Evolutionary conservation across 2,113 vertebrate species (phyloP).

Genomic region (Leptobrachium ailaonicum): DNA sequence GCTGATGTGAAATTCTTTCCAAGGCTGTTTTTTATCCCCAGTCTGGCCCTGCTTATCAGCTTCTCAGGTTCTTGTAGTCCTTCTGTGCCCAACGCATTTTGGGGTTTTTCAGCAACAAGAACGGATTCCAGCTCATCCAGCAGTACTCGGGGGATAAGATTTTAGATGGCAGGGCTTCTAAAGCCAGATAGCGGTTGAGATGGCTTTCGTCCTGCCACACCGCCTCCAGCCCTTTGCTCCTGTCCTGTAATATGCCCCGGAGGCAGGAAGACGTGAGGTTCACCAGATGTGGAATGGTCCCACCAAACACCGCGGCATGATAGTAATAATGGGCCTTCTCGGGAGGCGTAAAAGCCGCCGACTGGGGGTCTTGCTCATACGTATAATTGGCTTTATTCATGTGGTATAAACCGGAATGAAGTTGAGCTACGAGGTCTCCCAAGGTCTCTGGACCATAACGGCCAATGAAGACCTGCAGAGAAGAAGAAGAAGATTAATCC

Average conservation of each 20-base stretch:
- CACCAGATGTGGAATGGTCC: conserved; percentile 62
- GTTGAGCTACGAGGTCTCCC: conserved; percentile 68
- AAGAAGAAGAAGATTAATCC: background rate
- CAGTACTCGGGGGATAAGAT: conserved; percentile 79
- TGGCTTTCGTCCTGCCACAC: conserved; percentile 80
- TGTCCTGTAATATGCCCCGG: conserved; percentile 62
- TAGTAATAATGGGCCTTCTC: conserved; percentile 72
- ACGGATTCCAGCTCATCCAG: conserved; percentile 56
- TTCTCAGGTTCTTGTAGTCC: conserved; percentile 42
- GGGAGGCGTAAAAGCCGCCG: conserved; percentile 58
- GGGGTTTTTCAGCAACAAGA: conserved; percentile 35
- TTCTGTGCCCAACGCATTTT: conserved; percentile 56
- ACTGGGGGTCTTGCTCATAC: conserved; percentile 67
- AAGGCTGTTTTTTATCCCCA: no score
- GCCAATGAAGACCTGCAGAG: conserved; percentile 4
- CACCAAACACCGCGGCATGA: conserved; percentile 76
- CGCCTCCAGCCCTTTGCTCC: conserved; percentile 67
- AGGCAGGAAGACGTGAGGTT: conserved; percentile 62
- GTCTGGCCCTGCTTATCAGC: background rate
- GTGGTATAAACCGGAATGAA: conserved; percentile 71
- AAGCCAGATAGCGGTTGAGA: conserved; percentile 74
- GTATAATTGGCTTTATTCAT: conserved; percentile 55
- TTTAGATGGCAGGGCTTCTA: conserved; percentile 67
- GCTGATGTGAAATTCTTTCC: no score
- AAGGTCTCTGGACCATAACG: conserved; percentile 66